Evolutionary conservation across 2,113 vertebrate species (phyloP).

Genomic region (Larimichthys crocea): DNA sequence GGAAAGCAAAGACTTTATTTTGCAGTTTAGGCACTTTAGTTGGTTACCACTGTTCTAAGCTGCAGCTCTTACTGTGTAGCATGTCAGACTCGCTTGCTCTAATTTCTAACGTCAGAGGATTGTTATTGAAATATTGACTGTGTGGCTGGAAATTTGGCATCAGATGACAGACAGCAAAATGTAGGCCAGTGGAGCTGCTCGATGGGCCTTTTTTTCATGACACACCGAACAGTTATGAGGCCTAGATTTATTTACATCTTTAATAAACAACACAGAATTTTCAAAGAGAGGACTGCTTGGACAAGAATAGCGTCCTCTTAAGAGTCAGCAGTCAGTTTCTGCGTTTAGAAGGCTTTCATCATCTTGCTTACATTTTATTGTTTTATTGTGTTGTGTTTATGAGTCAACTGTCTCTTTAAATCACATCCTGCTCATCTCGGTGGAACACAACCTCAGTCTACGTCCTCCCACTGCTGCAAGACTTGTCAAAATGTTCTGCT

Average conservation of each 20-base stretch:
- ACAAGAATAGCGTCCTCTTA: neutral
- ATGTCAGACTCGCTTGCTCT: conserved; percentile 19
- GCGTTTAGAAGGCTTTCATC: conserved; percentile 30
- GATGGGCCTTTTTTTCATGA: conserved; percentile 16
- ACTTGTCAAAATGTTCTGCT: conserved; percentile 58
- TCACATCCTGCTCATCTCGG: conserved; percentile 45
- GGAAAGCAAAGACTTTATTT: conserved; percentile 36
- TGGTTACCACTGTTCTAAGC: neutral
- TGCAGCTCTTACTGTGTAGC: conserved; percentile 2
- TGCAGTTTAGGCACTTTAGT: conserved; percentile 20
- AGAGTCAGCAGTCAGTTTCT: neutral
- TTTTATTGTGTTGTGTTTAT: conserved; percentile 36
- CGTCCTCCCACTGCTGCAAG: conserved; percentile 39
- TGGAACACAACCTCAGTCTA: conserved; percentile 32
- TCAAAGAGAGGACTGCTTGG: neutral
- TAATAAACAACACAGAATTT: conserved; percentile 36
- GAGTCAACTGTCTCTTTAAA: conserved; percentile 59
- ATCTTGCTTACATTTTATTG: conserved; percentile 21
- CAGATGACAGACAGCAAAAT: conserved; percentile 69
- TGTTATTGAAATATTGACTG: conserved; percentile 68
- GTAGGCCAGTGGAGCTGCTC: conserved; percentile 64
- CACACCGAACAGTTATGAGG: conserved; percentile 21
- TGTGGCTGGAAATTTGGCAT: conserved; percentile 67
- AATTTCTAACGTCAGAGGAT: conserved; percentile 35
- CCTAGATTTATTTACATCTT: conserved; percentile 51